Conservation (phyloP, 2,797 vertebrate species). For the Benthosema pterotum region DNA sequence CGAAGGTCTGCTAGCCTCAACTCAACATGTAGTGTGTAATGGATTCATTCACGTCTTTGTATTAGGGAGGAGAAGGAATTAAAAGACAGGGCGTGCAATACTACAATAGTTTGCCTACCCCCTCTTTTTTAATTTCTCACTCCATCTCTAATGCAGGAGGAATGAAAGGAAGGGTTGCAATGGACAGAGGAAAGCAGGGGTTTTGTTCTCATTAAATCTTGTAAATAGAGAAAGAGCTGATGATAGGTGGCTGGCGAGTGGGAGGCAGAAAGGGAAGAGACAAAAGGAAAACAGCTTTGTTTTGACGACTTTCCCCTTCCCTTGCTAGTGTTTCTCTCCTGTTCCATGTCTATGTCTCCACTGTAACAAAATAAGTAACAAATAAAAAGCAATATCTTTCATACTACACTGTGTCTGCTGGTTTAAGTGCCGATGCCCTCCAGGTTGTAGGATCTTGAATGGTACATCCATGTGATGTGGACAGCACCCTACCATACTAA, state of each 20-base stretch:
- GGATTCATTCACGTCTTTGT: conserved; percentile 42
- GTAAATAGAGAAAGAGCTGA: conserved; percentile 57
- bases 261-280: conserved; percentile 44
- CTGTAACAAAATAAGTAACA: conserved; percentile 76
- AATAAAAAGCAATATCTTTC: conserved; percentile 78
- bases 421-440: conserved; percentile 35
- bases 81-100: conserved; percentile 54
- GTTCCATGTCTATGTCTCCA: conserved; percentile 55
- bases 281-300: conserved; percentile 70
- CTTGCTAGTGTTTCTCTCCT: conserved; percentile 57
- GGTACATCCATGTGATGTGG: no score
- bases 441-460: no score
- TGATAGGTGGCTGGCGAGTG: conserved; percentile 40
- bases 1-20: conserved; percentile 55
- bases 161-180: conserved; percentile 40
- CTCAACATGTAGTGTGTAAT: conserved; percentile 45
- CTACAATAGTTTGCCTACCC: conserved; percentile 76
- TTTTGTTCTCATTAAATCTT: conserved; percentile 32
- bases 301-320: conserved; percentile 46
- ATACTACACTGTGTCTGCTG: conserved; percentile 67
- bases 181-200: conserved; percentile 46
- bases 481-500: no score
- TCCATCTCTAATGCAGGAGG: conserved; percentile 27
- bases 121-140: conserved; percentile 48
- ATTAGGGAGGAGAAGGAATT: conserved; percentile 27